These are phyloP conservation scores for Drosophila fulvimacula DNA, from an alignment of 2,888 invertebrate genomes.

Conservation along the genomic window DNA sequence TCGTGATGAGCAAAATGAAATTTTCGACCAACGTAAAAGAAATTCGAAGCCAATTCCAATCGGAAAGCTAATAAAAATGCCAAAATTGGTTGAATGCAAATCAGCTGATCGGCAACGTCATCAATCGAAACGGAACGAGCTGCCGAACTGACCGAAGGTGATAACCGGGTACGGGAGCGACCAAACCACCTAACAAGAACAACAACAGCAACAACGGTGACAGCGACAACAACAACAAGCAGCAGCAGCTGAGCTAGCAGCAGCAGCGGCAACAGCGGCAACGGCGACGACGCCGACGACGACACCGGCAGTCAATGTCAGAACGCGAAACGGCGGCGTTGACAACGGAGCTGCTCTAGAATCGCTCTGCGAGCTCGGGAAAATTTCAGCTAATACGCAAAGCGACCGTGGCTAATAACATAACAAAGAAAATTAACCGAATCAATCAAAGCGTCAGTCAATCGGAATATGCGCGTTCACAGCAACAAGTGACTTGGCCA, in stretches of 20 bases:
- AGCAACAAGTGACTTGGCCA: constrained; percentile 25
- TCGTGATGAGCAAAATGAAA: constrained; percentile 6
- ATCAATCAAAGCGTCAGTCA: constrained; percentile 46
- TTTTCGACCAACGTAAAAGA: not conserved
- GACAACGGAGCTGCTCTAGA: constrained; percentile 72
- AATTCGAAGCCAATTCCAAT: constrained; percentile 12
- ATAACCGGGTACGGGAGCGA: constrained; percentile 52
- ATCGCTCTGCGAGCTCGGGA: constrained; percentile 25
- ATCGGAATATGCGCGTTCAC: constrained; percentile 9
- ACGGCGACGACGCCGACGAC: constrained; percentile 32
- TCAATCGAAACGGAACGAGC: constrained; percentile 39
- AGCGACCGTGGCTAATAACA: constrained; percentile 17
- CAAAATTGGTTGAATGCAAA: constrained; percentile 30
- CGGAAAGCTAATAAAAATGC: not conserved
- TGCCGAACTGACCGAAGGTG: constrained; percentile 45
- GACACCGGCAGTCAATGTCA: constrained; percentile 69
- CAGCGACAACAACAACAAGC: constrained; percentile 26
- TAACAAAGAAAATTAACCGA: constrained; percentile 1
- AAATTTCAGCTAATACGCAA: constrained; percentile 12
- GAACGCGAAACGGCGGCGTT: constrained; percentile 73
- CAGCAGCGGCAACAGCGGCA: constrained; percentile 19
- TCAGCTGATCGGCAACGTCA: constrained; percentile 62
- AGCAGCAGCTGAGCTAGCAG: constrained; percentile 12
- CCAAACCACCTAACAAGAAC: constrained; percentile 41
- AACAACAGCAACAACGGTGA: constrained; percentile 16